A percentile compares a stretch with the other conserved stretches of the same genome.
These are phyloP conservation scores for Phymatocera aterrima DNA, from an alignment of 2,888 invertebrate genomes.

Conservation along the genomic window DNA sequence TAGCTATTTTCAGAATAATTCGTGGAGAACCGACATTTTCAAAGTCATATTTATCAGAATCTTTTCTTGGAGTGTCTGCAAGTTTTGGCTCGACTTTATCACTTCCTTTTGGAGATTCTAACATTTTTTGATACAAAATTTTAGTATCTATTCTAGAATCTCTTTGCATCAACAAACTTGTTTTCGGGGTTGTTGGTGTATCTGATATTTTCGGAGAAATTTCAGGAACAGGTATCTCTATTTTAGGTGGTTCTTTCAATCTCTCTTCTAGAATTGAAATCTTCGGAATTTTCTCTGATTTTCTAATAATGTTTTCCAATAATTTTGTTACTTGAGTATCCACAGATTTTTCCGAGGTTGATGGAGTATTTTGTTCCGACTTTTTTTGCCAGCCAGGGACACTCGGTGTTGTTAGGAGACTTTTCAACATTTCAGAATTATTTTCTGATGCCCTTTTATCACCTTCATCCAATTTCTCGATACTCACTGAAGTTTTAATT, in stretches of 20 bases:
- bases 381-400: constrained; percentile 9
- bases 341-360: constrained; percentile 4
- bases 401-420: constrained; percentile 31
- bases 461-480: constrained; percentile 9
- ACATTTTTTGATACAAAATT: constrained; percentile 58
- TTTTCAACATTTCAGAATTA: constrained; percentile 23
- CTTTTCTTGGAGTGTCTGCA: constrained; percentile 66
- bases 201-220: constrained; percentile 57
- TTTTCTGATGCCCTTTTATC: constrained; percentile 20
- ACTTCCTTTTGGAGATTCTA: constrained; percentile 63
- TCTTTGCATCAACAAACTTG: constrained; percentile 65
- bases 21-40: constrained; percentile 71
- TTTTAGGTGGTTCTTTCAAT: constrained; percentile 68
- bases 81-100: constrained; percentile 58
- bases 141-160: constrained; percentile 59
- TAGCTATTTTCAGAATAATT: constrained; percentile 71
- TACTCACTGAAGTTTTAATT: constrained; percentile 49
- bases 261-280: constrained; percentile 68
- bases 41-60: constrained; percentile 64
- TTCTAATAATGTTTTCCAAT: constrained; percentile 50
- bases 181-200: constrained; percentile 61
- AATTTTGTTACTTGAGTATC: constrained; percentile 25
- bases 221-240: constrained; percentile 67
- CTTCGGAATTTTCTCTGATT: constrained; percentile 62
- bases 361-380: constrained; percentile 1